Conservation (phyloP, 2,888 invertebrate species). For the Coelogynopora nodosa region DNA sequence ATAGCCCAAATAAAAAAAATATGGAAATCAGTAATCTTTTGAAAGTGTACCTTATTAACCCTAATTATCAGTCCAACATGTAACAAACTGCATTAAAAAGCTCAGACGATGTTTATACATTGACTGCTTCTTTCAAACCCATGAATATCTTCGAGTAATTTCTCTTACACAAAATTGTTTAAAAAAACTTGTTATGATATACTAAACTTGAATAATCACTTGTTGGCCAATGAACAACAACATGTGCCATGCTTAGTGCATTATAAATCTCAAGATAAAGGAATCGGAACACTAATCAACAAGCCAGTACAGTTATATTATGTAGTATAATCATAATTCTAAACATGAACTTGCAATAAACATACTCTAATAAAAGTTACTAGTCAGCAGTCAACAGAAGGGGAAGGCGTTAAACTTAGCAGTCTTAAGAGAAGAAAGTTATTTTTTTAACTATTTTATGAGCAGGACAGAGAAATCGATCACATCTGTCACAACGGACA, state of each 20-base stretch:
- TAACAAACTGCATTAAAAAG: neutral
- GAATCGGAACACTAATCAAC: neutral
- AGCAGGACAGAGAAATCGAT: neutral
- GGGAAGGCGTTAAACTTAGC: neutral
- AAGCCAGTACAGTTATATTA: neutral
- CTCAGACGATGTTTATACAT: neutral
- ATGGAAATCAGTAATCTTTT: too few species aligned
- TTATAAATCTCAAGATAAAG: neutral
- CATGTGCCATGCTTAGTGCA: neutral
- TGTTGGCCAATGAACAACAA: neutral
- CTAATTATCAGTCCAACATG: neutral
- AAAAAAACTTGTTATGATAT: neutral
- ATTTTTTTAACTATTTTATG: too few species aligned
- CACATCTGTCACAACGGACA: neutral
- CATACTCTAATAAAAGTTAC: neutral
- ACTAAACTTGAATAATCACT: neutral
- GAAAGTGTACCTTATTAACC: too few species aligned
- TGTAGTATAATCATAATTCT: too few species aligned
- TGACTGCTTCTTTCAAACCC: neutral
- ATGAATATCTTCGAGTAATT: neutral
- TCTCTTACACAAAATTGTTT: neutral
- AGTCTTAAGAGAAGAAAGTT: too few species aligned
- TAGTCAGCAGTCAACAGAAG: neutral
- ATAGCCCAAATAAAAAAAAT: too few species aligned
- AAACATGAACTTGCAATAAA: neutral